Evolutionary conservation across 2,113 vertebrate genomes (phyloP).

Genomic region (Uria aalge): DNA sequence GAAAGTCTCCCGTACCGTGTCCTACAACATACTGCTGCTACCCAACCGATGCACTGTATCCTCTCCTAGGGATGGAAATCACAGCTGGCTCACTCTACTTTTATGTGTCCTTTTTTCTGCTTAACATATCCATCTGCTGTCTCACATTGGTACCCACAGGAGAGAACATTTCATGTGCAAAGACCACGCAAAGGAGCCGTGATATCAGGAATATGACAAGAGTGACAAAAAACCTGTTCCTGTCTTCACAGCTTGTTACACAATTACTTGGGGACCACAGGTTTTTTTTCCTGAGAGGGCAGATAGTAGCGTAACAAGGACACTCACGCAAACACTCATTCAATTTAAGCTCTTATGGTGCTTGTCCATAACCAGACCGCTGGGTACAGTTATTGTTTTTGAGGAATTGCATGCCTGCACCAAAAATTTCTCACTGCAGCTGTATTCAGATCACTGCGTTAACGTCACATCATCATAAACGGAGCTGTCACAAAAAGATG

Average conservation of each 20-base stretch:
- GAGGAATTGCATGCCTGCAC: neutral
- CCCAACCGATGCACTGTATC: no score
- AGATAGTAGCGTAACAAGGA: neutral
- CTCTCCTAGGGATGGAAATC: neutral
- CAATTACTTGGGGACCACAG: neutral
- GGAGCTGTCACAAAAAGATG: neutral
- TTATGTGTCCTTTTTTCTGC: neutral
- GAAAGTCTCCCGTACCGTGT: neutral
- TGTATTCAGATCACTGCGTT: neutral
- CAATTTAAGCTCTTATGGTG: neutral
- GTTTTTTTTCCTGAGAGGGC: neutral
- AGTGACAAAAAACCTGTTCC: neutral
- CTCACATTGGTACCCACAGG: neutral
- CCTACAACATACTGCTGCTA: neutral
- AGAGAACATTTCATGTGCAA: neutral
- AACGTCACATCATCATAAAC: fast-evolving
- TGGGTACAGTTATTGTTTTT: neutral
- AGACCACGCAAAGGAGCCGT: neutral
- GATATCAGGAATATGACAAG: neutral
- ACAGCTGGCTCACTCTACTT: neutral
- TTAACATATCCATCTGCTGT: neutral
- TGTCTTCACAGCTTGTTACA: neutral
- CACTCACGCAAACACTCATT: neutral
- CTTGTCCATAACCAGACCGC: neutral
- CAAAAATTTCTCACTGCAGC: neutral